phyloP scores from a whole-genome alignment of 2,797 vertebrate genomes.

The Lepilemur ruficaudatus region DNA sequence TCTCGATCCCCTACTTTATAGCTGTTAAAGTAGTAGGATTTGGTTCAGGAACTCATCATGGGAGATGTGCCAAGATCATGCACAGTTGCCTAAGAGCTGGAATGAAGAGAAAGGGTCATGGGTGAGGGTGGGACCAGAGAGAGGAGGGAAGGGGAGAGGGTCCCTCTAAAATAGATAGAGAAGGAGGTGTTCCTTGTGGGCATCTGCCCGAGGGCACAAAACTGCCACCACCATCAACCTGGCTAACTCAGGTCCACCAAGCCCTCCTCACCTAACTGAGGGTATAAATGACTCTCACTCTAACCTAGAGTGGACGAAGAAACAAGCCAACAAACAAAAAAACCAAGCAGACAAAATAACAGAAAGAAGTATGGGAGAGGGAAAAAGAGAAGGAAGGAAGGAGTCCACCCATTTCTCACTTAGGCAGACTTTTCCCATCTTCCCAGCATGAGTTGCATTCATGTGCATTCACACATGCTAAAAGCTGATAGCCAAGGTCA shows the following conservation, averaged over 20 bases:
- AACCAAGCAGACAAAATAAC: not conserved
- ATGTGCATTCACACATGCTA: accelerated
- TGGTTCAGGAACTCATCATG: not conserved
- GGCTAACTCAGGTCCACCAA: not conserved
- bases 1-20: not conserved
- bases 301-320: not conserved
- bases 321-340: not conserved
- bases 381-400: not conserved
- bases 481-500: not conserved
- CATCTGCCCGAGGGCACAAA: not conserved
- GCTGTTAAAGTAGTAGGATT: not conserved
- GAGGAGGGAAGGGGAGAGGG: not conserved
- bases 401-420: not conserved
- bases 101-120: not conserved
- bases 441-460: not conserved
- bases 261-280: not conserved
- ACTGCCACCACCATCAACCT: too few species aligned
- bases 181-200: accelerated
- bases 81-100: not conserved
- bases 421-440: not conserved
- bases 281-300: not conserved
- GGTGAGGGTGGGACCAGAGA: not conserved
- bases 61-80: not conserved
- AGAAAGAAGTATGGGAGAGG: not conserved
- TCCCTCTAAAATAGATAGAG: accelerated